Evolutionary conservation across 2,113 vertebrate species (phyloP).

Genomic region (Trichomycterus rosablanca): DNA sequence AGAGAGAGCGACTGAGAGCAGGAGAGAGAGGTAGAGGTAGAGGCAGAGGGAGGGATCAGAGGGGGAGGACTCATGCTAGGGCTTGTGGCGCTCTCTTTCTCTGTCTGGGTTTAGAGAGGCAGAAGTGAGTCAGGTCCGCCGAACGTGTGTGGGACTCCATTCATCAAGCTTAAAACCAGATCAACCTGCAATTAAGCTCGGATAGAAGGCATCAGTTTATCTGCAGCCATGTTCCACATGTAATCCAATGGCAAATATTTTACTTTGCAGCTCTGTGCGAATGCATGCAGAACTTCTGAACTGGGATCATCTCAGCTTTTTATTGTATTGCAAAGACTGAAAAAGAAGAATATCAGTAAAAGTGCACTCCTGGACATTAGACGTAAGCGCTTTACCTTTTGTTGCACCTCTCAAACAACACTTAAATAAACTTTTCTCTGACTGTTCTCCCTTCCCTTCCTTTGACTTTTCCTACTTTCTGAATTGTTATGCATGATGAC

Average conservation of each 20-base stretch:
- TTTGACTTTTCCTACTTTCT: no score
- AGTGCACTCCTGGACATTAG: not conserved
- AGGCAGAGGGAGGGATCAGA: slow-evolving; percentile 47
- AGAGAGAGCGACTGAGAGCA: no score
- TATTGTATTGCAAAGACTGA: not conserved
- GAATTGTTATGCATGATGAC: no score
- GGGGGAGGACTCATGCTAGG: slow-evolving; percentile 66
- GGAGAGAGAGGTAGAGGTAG: slow-evolving; percentile 39
- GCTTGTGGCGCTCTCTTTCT: slow-evolving; percentile 54
- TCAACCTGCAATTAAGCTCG: slow-evolving; percentile 1
- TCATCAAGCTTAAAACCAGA: not conserved
- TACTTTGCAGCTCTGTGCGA: slow-evolving; percentile 19
- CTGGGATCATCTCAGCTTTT: slow-evolving; percentile 9
- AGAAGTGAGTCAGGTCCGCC: not conserved
- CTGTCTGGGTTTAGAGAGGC: slow-evolving; percentile 12
- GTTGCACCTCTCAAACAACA: no score
- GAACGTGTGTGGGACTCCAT: not conserved
- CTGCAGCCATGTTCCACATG: no score
- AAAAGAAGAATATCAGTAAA: not conserved
- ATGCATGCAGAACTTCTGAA: slow-evolving; percentile 7
- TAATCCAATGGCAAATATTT: not conserved
- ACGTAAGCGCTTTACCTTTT: not conserved
- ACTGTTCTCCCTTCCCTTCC: not conserved
- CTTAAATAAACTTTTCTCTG: not conserved
- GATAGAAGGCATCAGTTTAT: not conserved